Percentiles rank a stretch among this genome's conserved stretches.
Conservation (phyloP, 2,888 invertebrate species). For the Tortrix viridana region DNA sequence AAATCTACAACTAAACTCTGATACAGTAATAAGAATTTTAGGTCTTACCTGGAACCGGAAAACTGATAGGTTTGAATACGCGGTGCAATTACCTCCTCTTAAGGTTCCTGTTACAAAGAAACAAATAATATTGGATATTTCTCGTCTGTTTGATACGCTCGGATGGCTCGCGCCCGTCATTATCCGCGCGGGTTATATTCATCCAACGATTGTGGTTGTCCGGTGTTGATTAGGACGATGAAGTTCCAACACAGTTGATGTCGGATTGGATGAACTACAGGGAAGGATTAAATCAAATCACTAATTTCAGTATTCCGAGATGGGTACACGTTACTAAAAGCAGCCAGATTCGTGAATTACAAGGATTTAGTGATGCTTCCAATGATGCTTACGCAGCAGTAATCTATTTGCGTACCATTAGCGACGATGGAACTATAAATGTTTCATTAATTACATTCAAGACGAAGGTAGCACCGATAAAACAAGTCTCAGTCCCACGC, state of each 20-base stretch:
- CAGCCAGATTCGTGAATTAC: not conserved
- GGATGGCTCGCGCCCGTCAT: not conserved
- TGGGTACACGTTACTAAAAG: not conserved
- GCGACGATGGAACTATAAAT: not conserved
- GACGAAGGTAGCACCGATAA: not conserved
- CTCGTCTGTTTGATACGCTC: conserved; percentile 1
- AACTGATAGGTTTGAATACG: not conserved
- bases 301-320: not conserved
- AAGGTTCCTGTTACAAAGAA: not conserved
- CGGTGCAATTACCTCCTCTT: not conserved
- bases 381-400: not conserved
- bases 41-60: not conserved
- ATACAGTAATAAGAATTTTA: conserved; percentile 2
- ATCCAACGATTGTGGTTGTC: not conserved
- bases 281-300: not conserved
- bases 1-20: not conserved
- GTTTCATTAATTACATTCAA: not conserved
- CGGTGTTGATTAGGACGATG: not conserved
- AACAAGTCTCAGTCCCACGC: no score
- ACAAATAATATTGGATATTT: not conserved
- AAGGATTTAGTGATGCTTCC: not conserved
- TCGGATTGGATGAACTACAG: not conserved
- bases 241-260: not conserved
- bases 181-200: not conserved
- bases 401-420: not conserved